Percentiles rank a stretch among this genome's conserved stretches.
phyloP scores from a whole-genome alignment of 2,888 invertebrate genomes.

The Syritta pipiens region DNA sequence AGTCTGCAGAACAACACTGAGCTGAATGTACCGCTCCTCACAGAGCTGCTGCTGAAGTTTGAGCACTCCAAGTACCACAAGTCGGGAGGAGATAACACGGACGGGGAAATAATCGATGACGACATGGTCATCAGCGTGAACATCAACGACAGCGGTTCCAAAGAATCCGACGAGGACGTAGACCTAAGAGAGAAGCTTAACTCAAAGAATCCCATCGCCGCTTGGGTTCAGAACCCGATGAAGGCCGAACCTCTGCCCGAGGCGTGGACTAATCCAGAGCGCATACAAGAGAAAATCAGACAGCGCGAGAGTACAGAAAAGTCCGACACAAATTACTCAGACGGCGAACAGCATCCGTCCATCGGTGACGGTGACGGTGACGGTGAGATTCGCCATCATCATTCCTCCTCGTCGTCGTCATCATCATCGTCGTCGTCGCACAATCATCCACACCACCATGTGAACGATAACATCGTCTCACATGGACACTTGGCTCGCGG shows the following conservation, averaged over 20 bases:
- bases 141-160: neutral
- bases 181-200: neutral
- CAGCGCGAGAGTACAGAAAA: too few species aligned
- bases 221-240: conserved; percentile 32
- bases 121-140: neutral
- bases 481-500: conserved; percentile 80
- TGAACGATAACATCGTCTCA: conserved; percentile 45
- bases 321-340: too few species aligned
- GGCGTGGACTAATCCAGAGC: too few species aligned
- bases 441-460: conserved; percentile 52
- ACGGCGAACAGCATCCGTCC: too few species aligned
- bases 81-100: neutral
- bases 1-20: conserved; percentile 75
- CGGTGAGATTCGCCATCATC: conserved; percentile 11
- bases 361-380: neutral
- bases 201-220: neutral
- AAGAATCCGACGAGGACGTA: neutral
- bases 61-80: conserved; percentile 70
- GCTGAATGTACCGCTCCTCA: conserved; percentile 74
- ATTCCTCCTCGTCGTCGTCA: neutral
- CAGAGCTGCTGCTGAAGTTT: conserved; percentile 74
- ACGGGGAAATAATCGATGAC: neutral
- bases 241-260: too few species aligned
- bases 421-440: conserved; percentile 10
- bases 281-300: too few species aligned